Base-by-base conservation (phyloP, 1,140 invertebrate species). In the Microplitis demolitor region DNA sequence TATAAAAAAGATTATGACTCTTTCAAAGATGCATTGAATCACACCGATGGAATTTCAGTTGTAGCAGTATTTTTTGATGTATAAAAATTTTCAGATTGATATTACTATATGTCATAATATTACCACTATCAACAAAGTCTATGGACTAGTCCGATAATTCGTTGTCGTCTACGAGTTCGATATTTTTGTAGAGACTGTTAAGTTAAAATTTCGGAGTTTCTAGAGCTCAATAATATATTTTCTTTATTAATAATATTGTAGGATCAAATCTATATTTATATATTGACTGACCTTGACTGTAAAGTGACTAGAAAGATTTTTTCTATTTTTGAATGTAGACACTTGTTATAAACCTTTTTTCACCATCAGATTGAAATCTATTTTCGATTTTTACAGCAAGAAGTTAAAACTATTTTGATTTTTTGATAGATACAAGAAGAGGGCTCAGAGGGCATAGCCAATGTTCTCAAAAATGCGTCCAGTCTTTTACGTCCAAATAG, bases 1-100 rank as follows among this genome's bases (percentile, higher is more conserved):
- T 81, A 76, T 64, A 87, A 86, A 67, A 73, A 66, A 51, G 72
- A 77, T 34, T 86, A 86, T 67, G 50, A 66, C 6, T 77, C 75
- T n/a, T 56, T 81, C 9, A 33, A 72, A 1, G 77, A 85, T 63
- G 85, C 85, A 6, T 6, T 81, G 33, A 73, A 77, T 61, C 69
- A 85, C 60, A 58, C 66, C n/a, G 84, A 86, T 74, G 85, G 85
- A 4, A 53, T 86, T 5, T 78, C 78, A 14, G 85, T 86, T 39
- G 34, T 86, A 13, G 82, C 77, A n/a, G 79, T 84, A 56, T 79
- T 86, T 14, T 79, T 82, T 51, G 74, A 81, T 74, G 85, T 86
- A 80, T 77, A 16, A 69, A 66, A 56, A 60, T 34, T 37, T 51
- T 45, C 8, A 54, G 64, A 16, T n/a, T 31, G 39, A 14, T 37